These are phyloP conservation scores for Ariopsis seemanni DNA, from an alignment of 2,113 vertebrate species.

Conservation along the genomic window DNA sequence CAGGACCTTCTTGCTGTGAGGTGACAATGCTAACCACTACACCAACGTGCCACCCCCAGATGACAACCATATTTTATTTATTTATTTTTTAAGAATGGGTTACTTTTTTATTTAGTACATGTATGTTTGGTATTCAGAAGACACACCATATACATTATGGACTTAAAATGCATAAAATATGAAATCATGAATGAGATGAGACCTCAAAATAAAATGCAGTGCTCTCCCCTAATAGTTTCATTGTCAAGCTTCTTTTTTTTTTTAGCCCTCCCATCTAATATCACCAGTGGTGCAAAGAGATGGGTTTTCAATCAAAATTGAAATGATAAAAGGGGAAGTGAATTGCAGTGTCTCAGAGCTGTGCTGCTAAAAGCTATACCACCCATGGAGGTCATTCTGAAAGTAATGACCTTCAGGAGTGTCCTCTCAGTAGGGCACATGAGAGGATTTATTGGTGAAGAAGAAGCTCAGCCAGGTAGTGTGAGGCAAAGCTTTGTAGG, in stretches of 20 bases:
- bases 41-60: no score
- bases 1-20: no score
- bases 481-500: not conserved
- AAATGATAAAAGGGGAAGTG: not conserved
- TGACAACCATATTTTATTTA: not conserved
- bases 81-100: not conserved
- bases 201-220: not conserved
- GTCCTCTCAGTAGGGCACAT: constrained; percentile 12
- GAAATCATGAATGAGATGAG: not conserved
- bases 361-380: not conserved
- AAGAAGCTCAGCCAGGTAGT: not conserved
- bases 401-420: constrained; percentile 2
- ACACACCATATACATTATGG: not conserved
- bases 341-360: not conserved
- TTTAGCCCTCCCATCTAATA: not conserved
- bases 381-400: constrained; percentile 14
- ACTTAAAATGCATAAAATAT: no score
- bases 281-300: not conserved
- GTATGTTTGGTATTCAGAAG: not conserved
- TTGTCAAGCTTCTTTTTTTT: not conserved
- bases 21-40: no score
- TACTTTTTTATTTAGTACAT: not conserved
- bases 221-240: not conserved
- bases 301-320: not conserved
- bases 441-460: not conserved